Conservation (phyloP, 2,888 invertebrate genomes). For the Pyrrhia umbra region DNA sequence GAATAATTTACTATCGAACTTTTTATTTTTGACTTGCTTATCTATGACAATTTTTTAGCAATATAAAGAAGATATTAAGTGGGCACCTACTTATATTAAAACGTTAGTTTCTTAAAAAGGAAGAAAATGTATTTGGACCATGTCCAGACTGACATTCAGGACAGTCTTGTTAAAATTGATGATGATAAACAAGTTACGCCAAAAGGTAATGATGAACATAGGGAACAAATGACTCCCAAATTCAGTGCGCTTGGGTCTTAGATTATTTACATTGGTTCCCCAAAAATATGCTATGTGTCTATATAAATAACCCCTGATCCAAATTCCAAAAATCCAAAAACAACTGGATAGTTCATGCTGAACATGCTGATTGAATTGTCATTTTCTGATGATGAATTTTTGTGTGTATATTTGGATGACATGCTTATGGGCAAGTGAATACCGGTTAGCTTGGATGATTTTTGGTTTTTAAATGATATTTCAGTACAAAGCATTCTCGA, state of each 20-base stretch:
- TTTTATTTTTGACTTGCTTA: neutral
- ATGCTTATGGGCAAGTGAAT: neutral
- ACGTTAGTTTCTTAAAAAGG: too few species aligned
- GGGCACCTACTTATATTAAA: too few species aligned
- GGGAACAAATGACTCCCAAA: too few species aligned
- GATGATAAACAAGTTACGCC: too few species aligned
- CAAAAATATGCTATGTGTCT: neutral
- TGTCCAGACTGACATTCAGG: neutral
- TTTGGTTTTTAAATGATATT: neutral
- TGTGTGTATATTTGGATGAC: neutral
- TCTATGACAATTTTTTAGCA: neutral
- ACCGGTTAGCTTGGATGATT: neutral
- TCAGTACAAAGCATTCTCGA: slow-evolving; percentile 26
- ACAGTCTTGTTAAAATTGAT: neutral
- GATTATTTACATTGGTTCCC: neutral
- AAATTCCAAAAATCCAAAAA: slow-evolving; percentile 2
- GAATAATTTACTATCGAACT: slow-evolving; percentile 28
- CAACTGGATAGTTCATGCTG: neutral
- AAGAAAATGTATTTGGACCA: neutral
- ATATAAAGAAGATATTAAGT: neutral
- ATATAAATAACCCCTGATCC: neutral
- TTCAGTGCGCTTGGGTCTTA: neutral
- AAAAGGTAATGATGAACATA: neutral
- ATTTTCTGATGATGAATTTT: neutral
- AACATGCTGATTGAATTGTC: neutral